These are phyloP conservation scores for Leptinotarsa haldemani DNA, from an alignment of 2,888 invertebrate genomes.

Conservation along the genomic window DNA sequence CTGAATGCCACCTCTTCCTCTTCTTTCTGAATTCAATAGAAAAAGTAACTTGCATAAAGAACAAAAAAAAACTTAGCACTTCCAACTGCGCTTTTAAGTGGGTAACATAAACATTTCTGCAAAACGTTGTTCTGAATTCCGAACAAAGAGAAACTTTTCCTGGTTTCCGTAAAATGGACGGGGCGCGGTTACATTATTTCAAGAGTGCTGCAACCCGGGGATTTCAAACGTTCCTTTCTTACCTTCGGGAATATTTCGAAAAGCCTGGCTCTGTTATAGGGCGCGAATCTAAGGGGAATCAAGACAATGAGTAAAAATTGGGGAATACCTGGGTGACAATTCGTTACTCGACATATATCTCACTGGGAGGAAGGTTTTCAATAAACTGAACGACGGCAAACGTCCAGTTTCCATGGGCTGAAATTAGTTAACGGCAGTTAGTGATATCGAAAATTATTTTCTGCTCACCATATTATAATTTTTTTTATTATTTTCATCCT, in stretches of 20 bases:
- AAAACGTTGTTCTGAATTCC: constrained; percentile 27
- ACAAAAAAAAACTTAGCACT: constrained; percentile 3
- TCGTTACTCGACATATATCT: not conserved
- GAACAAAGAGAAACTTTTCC: constrained; percentile 25
- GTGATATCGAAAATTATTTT: too few species aligned
- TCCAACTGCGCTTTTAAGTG: not conserved
- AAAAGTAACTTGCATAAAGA: not conserved
- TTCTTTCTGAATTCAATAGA: not conserved
- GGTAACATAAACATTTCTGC: constrained; percentile 27
- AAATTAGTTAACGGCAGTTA: too few species aligned
- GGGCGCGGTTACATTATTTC: constrained; percentile 39
- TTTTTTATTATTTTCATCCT: too few species aligned
- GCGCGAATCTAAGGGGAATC: not conserved
- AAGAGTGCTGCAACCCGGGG: constrained; percentile 30
- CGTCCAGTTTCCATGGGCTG: too few species aligned
- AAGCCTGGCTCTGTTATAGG: constrained; percentile 1
- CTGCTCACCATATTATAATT: too few species aligned
- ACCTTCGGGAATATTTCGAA: constrained; percentile 24
- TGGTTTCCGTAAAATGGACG: constrained; percentile 30
- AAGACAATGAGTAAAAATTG: constrained; percentile 2
- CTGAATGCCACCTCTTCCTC: not conserved
- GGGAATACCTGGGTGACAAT: not conserved
- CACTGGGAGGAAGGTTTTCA: not conserved
- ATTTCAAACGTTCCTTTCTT: constrained; percentile 24
- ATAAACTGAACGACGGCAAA: too few species aligned